These are phyloP conservation scores for Thyatira batis DNA, from an alignment of 2,888 invertebrate species.

Conservation along the genomic window DNA sequence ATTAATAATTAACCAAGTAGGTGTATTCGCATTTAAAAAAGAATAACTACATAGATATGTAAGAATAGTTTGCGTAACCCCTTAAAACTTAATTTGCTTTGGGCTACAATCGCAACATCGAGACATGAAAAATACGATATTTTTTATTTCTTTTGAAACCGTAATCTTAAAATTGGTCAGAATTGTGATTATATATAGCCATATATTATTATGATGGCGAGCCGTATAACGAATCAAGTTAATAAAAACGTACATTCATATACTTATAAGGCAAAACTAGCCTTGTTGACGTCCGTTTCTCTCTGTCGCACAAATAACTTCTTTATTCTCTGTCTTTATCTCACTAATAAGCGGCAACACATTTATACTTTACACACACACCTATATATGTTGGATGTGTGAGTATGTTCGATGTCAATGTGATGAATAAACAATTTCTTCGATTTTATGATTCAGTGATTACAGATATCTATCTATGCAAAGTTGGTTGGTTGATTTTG, in stretches of 20 bases:
- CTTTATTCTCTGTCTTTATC: constrained; percentile 60
- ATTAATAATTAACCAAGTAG: too few species aligned
- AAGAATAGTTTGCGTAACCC: background rate
- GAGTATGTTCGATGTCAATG: constrained; percentile 60
- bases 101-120: constrained; percentile 13
- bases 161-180: constrained; percentile 55
- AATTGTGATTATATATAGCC: constrained; percentile 64
- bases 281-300: constrained; percentile 69
- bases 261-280: constrained; percentile 77
- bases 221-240: constrained; percentile 76
- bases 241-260: constrained; percentile 79
- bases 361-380: constrained; percentile 43
- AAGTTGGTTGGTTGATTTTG: constrained; percentile 71
- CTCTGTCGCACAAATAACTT: constrained; percentile 58
- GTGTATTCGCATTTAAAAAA: too few species aligned
- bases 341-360: constrained; percentile 71
- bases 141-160: constrained; percentile 32
- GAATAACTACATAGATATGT: background rate
- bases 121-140: constrained; percentile 8
- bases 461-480: constrained; percentile 75
- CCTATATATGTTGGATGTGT: constrained; percentile 36
- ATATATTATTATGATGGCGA: constrained; percentile 75
- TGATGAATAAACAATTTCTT: constrained; percentile 80
- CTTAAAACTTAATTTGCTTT: background rate
- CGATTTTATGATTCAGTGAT: constrained; percentile 79